Base-by-base conservation (phyloP, 1,140 invertebrate species). In the Helicorthomorpha holstii region DNA sequence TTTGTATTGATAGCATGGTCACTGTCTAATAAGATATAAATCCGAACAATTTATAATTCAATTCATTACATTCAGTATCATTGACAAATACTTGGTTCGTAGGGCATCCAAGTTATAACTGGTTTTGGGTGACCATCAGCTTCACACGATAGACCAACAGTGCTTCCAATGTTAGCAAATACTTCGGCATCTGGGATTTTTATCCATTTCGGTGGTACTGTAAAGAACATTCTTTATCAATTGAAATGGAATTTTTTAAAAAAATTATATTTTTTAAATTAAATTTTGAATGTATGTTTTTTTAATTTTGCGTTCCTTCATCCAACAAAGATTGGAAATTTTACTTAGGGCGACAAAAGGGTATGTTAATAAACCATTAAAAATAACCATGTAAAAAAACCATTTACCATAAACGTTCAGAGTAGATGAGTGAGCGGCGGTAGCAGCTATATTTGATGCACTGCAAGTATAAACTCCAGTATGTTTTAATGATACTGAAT, bases 201-300 rank as follows among this genome's bases (percentile, higher is more conserved):
- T 64, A 93, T 91, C 90, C 92, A 97, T 66, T 88, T 82, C 54
- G 92, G 91, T 57, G 91, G 90, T 60, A 96, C 91, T 95, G 73
- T 61, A 58, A 16, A 34, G 29, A 34, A 16, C 29, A 34, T 34
- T 7, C 16, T 16, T 34, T 34, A 7, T 7, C 7, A 7, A 16
- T 34, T 7, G 29, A 7, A 7, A 7, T 34, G 7, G 16, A 34
- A 7, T 34, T 34, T 7, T 7, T 16, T 34, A 34, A 7, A 16
- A 34, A 7, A 34, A 7, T 34, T 7, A 34, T 7, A 34, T 7
- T 34, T 34, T 34, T 34, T 7, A 34, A 7, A 16, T 34, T 16
- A 7, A 34, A 34, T 7, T 34, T 16, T 16, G 7, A 34, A 16
- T 7, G 29, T 7, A 7, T 16, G 16, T 7, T 34, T 16, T 7